Percentiles rank a stretch among this genome's conserved stretches.
Conservation (phyloP, 2,888 invertebrate species). For the Petrolisthes cinctipes region DNA sequence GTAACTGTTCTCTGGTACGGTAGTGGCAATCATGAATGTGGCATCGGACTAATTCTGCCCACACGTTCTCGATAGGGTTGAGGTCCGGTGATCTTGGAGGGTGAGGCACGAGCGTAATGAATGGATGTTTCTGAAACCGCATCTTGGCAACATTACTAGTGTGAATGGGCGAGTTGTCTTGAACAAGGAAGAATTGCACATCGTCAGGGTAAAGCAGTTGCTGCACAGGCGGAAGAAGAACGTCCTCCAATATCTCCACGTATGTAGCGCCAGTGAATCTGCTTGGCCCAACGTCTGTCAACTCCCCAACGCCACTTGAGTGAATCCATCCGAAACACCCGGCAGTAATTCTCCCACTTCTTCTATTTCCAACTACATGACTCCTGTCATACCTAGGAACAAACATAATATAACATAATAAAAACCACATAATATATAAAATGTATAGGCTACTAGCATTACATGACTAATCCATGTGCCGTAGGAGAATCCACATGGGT, state of each 20-base stretch:
- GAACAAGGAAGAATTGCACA: conserved; percentile 4
- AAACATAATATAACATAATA: too few species aligned
- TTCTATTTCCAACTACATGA: too few species aligned
- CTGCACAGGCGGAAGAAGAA: conserved; percentile 2
- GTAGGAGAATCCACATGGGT: too few species aligned
- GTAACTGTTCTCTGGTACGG: too few species aligned
- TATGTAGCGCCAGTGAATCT: not conserved
- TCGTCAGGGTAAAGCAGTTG: not conserved
- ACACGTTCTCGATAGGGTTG: conserved; percentile 14
- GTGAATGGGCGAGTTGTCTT: conserved; percentile 19
- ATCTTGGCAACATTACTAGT: not conserved
- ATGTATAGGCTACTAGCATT: too few species aligned
- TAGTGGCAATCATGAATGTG: too few species aligned
- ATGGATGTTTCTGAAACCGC: conserved; percentile 3
- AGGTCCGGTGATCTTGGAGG: conserved; percentile 16
- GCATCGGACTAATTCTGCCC: conserved; percentile 4
- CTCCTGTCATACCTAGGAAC: not conserved
- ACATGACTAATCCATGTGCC: too few species aligned
- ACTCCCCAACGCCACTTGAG: conserved; percentile 22
- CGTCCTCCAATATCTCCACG: not conserved
- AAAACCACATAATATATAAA: too few species aligned
- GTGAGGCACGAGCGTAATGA: conserved; percentile 13
- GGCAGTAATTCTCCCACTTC: conserved; percentile 3
- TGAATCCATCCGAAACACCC: conserved; percentile 9
- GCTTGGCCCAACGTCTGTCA: conserved; percentile 4